These are phyloP conservation scores for Tinamus major DNA, from an alignment of 2,797 vertebrate genomes.

Conservation along the genomic window DNA sequence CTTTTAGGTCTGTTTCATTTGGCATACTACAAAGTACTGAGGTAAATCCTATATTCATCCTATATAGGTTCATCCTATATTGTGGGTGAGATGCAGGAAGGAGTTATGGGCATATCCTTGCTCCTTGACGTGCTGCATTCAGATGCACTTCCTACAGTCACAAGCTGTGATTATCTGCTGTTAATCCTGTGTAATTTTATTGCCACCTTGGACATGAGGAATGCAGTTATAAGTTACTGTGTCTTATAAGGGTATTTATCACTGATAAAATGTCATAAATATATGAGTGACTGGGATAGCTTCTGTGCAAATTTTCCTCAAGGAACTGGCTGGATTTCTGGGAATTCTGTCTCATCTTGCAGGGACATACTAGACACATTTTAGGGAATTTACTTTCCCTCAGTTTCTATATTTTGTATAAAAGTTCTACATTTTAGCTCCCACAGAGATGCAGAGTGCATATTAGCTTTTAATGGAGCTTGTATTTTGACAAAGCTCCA, in stretches of 20 bases:
- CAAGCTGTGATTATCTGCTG: neutral
- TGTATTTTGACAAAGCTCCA: neutral
- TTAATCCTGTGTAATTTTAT: neutral
- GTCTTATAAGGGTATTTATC: neutral
- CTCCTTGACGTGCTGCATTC: neutral
- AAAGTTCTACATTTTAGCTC: neutral
- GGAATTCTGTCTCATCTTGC: neutral
- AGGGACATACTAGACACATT: neutral
- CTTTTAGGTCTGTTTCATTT: neutral
- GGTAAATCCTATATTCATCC: neutral
- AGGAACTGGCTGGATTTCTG: neutral
- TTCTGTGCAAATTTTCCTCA: neutral
- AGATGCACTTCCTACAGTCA: neutral
- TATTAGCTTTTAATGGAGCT: neutral
- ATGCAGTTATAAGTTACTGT: neutral
- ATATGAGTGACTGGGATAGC: neutral
- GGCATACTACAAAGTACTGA: neutral
- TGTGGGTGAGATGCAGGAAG: neutral
- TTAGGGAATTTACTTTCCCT: neutral
- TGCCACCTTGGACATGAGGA: neutral
- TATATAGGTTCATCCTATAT: fast-evolving
- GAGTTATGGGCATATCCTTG: neutral
- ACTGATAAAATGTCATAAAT: neutral
- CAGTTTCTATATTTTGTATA: neutral
- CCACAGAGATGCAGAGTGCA: neutral